Conservation (phyloP, 2,888 invertebrate species). For the Hyalella azteca region DNA sequence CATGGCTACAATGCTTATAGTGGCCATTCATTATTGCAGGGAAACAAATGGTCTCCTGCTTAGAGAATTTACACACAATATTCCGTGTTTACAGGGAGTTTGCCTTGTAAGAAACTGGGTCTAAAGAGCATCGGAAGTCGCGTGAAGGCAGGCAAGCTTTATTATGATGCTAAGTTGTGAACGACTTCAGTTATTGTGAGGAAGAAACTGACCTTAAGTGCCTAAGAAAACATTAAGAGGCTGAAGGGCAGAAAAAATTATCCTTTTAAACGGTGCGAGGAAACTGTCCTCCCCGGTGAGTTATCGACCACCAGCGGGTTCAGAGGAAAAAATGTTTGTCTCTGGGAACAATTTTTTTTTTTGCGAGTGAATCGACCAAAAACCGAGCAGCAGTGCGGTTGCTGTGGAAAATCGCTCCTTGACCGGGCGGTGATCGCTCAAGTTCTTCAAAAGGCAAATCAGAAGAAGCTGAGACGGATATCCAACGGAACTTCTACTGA, state of each 20-base stretch:
- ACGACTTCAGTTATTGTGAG: background rate
- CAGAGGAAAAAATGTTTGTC: conserved; percentile 11
- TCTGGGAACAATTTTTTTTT: background rate
- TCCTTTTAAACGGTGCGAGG: conserved; percentile 6
- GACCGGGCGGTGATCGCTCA: conserved; percentile 6
- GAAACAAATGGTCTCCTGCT: no score
- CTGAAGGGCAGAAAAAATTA: background rate
- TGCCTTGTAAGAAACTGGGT: no score
- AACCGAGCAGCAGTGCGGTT: background rate
- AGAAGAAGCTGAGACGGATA: conserved; percentile 25
- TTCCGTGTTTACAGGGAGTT: no score
- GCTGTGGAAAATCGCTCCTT: background rate
- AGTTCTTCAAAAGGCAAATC: conserved; percentile 24
- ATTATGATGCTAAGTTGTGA: background rate
- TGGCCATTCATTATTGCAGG: no score
- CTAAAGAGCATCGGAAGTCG: background rate
- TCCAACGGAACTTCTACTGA: background rate
- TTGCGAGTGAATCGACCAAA: background rate
- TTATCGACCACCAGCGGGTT: background rate
- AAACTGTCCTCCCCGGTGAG: background rate
- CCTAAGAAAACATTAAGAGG: conserved; percentile 7
- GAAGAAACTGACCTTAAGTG: conserved; percentile 14
- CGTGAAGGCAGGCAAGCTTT: background rate
- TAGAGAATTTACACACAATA: no score
- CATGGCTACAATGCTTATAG: no score